Conservation (phyloP, 2,888 invertebrate species). For the Nemoura dubitans region DNA sequence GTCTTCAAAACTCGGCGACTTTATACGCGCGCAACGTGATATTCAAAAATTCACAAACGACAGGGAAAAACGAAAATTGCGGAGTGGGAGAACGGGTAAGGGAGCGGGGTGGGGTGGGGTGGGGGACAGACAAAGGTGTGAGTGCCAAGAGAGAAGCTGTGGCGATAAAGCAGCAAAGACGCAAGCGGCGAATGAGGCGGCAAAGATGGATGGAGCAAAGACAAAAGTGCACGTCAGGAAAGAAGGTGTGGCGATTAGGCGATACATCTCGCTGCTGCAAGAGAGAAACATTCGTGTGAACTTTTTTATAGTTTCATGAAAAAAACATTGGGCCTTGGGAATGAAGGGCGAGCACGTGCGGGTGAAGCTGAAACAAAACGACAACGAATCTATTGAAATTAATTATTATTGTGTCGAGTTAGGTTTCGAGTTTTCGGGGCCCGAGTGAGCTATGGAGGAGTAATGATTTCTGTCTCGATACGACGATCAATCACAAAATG, state of each 20-base stretch:
- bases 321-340: background rate
- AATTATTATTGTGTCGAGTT: constrained; percentile 23
- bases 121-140: background rate
- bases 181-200: constrained; percentile 18
- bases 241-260: constrained; percentile 37
- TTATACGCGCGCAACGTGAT: constrained; percentile 30
- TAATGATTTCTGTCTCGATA: constrained; percentile 26
- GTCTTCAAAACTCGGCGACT: background rate
- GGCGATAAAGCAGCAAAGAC: background rate
- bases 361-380: constrained; percentile 13
- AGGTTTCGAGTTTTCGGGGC: background rate
- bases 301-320: background rate
- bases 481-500: constrained; percentile 38
- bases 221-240: constrained; percentile 33
- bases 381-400: constrained; percentile 36
- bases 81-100: background rate
- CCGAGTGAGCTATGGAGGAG: background rate
- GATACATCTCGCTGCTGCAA: constrained; percentile 15
- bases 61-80: background rate
- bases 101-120: background rate
- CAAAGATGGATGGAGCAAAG: constrained; percentile 27
- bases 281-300: background rate
- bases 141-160: background rate
- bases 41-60: constrained; percentile 37
- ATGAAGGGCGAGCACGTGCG: background rate